phyloP scores from a whole-genome alignment of 2,888 invertebrate species.

The Cryptus viduatorius region DNA sequence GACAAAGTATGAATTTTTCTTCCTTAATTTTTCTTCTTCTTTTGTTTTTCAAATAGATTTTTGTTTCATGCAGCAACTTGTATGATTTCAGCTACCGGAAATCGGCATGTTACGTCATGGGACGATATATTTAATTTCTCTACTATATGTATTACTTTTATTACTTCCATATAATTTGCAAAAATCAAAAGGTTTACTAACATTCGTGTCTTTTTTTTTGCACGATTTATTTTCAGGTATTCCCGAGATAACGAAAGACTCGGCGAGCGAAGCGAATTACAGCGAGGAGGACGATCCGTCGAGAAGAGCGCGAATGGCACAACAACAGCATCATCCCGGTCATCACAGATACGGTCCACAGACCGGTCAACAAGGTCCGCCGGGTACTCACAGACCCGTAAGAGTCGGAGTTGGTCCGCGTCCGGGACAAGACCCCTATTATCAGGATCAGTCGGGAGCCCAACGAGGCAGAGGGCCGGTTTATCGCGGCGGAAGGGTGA shows the following conservation, averaged over 20 bases:
- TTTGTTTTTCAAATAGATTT: conserved; percentile 19
- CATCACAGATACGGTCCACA: conserved; percentile 80
- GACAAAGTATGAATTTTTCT: neutral
- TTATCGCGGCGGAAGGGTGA: conserved; percentile 80
- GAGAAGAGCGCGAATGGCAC: conserved; percentile 81
- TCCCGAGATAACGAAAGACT: conserved; percentile 93
- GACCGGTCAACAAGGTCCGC: conserved; percentile 75
- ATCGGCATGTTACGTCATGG: conserved; percentile 60
- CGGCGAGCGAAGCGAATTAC: conserved; percentile 89
- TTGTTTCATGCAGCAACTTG: conserved; percentile 38
- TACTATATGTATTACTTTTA: conserved; percentile 35
- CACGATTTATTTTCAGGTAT: conserved; percentile 77
- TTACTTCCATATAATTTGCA: neutral
- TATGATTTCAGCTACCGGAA: conserved; percentile 65
- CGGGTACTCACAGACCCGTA: conserved; percentile 78
- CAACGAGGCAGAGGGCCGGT: conserved; percentile 83
- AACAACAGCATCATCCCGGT: conserved; percentile 61
- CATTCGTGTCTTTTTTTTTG: neutral
- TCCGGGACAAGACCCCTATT: conserved; percentile 78
- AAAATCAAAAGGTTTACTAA: neutral
- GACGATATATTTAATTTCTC: conserved; percentile 62
- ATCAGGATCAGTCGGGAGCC: conserved; percentile 75
- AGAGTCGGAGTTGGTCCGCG: conserved; percentile 75
- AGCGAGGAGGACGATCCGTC: conserved; percentile 89
- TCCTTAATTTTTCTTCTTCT: conserved; percentile 5